Conservation (phyloP, 53 echinoderm and acorn worm species). For the Luidia sarsii region DNA sequence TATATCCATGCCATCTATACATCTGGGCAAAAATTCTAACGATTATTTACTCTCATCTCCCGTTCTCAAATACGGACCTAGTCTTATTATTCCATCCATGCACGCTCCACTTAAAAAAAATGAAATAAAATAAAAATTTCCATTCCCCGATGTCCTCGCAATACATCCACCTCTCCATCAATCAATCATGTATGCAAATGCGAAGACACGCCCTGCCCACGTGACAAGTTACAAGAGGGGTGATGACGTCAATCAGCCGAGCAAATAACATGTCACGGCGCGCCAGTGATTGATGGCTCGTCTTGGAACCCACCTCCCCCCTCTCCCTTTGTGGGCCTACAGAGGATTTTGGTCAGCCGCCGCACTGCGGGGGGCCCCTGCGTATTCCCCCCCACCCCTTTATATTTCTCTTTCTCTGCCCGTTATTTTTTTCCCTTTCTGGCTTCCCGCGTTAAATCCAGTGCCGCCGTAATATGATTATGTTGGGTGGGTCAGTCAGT, state of each 20-base stretch:
- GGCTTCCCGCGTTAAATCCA: no score
- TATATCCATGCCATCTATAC: no score
- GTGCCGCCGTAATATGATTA: constrained; percentile 15
- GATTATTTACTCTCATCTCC: no score
- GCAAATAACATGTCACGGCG: constrained; percentile 56
- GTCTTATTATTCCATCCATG: no score
- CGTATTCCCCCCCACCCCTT: no score
- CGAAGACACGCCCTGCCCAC: constrained; percentile 44
- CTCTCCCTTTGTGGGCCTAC: constrained; percentile 33
- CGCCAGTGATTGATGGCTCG: constrained; percentile 33
- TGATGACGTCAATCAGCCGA: constrained; percentile 56
- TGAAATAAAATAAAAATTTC: not conserved
- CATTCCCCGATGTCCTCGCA: not conserved
- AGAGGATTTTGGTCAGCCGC: constrained; percentile 4
- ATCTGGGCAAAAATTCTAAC: no score
- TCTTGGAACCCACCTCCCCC: no score
- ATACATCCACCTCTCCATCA: not conserved
- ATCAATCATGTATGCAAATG: constrained; percentile 43
- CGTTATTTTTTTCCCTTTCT: not conserved
- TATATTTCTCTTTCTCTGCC: no score
- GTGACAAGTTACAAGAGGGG: constrained; percentile 41
- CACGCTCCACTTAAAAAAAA: no score
- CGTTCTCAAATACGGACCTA: no score
- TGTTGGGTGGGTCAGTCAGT: constrained; percentile 25
- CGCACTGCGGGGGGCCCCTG: not conserved